Base-by-base conservation (phyloP, 2,797 vertebrate genomes). In the Tinamus major region DNA sequence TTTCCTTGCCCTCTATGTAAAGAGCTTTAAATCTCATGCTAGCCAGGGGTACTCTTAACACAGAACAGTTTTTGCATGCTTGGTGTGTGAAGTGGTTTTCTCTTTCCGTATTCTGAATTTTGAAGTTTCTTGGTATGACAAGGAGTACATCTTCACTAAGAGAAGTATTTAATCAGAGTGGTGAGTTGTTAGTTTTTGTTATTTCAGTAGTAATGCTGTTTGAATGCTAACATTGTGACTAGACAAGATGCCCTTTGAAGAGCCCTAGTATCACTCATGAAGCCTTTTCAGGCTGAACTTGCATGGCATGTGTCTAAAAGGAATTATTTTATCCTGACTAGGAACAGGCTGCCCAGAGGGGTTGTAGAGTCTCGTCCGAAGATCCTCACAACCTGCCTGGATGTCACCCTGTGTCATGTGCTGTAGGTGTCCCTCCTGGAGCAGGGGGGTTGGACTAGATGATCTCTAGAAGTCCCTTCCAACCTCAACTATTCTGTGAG, bases 21-120 rank as follows among this genome's bases (percentile, higher is more conserved):
- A 14, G 37, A 53, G 59, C 6, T 48, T 4, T 64, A 15, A 29
- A 44, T 70, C 11, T 37, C 41, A 11, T 0, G 0, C 46, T 65
- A 5, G 19, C 13, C 19, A 31, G 29, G 13, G 21, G 33, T n/a
- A 27, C 17, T 41, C 9, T 0, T 0, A 64, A 42, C 0, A 0
- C 20, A 14, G 46, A 20, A 3, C 58, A 67, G 37, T 61, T 64
- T 13, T 21, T 58, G 27, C 3, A 4, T 58, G 79, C 8, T 10
- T 6, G 8, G 2, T 14, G 18, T 6, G 12, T 58, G 11, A 56
- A 26, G 33, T 31, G 23, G 3, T 68, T 5, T 56, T 89, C 8
- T 33, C 78, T 48, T 51, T 13, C 8, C 13, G 14, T 41, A 2
- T 13, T 48, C 20, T 64, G 48, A 71, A 51, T 75, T 80, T 70